phyloP scores from a whole-genome alignment of 53 echinoderm and acorn worm species.

The Arbacia lixula region DNA sequence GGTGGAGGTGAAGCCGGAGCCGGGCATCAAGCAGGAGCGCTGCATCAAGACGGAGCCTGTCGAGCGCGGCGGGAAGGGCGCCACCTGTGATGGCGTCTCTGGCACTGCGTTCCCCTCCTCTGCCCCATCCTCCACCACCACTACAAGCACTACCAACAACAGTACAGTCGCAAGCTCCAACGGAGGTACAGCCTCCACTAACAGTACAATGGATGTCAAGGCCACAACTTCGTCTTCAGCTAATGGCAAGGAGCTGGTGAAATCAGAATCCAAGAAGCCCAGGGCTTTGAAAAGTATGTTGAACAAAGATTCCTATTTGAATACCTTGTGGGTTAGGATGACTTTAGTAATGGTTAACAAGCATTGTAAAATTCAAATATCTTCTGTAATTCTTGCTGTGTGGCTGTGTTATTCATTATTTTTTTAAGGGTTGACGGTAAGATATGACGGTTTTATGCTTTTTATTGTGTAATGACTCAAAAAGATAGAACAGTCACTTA shows the following conservation, averaged over 20 bases:
- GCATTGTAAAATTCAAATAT: no score
- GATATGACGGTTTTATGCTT: no score
- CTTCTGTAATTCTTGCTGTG: no score
- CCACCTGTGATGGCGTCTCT: neutral
- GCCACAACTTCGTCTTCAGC: constrained; percentile 27
- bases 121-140: neutral
- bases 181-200: constrained; percentile 21
- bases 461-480: no score
- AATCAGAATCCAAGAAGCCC: constrained; percentile 70
- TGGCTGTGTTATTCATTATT: no score
- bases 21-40: constrained; percentile 58
- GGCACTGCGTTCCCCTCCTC: neutral
- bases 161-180: constrained; percentile 44
- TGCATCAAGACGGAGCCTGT: constrained; percentile 16
- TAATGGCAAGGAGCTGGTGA: constrained; percentile 50
- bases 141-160: constrained; percentile 21
- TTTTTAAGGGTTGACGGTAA: no score
- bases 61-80: neutral
- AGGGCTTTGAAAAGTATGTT: constrained; percentile 88
- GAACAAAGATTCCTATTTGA: neutral
- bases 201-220: constrained; percentile 33
- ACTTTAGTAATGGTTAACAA: no score
- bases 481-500: no score
- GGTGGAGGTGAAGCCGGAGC: constrained; percentile 13
- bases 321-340: neutral